Conservation (phyloP, 2,797 vertebrate species). For the Clarias platycephalus region DNA sequence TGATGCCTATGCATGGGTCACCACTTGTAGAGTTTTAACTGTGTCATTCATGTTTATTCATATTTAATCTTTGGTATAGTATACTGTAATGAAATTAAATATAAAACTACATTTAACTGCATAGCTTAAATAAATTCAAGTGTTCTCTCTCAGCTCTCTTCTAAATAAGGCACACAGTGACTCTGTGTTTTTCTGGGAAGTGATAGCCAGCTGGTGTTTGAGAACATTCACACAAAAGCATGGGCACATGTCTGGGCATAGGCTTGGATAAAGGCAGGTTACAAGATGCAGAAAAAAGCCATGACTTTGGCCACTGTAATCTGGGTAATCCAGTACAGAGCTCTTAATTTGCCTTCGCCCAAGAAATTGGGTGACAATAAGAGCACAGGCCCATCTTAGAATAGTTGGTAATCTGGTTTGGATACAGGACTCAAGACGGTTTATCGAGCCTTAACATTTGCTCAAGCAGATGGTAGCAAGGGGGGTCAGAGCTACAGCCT, state of each 20-base stretch:
- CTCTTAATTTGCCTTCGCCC: constrained; percentile 80
- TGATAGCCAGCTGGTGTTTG: constrained; percentile 36
- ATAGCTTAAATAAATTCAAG: constrained; percentile 3
- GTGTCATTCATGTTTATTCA: not conserved
- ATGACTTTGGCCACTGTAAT: constrained; percentile 74
- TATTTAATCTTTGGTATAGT: not conserved
- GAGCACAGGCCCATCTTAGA: constrained; percentile 71
- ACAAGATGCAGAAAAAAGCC: constrained; percentile 64
- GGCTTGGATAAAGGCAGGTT: constrained; percentile 59
- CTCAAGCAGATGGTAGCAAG: constrained; percentile 79
- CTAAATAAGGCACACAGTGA: constrained; percentile 18
- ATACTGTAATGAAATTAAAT: not conserved
- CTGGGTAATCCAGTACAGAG: constrained; percentile 74
- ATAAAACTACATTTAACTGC: not conserved
- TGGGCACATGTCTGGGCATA: constrained; percentile 58
- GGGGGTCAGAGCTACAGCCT: constrained; percentile 60
- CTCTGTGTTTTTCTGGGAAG: constrained; percentile 36
- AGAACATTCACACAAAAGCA: constrained; percentile 41
- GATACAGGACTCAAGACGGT: constrained; percentile 79
- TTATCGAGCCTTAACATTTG: constrained; percentile 81
- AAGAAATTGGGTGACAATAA: constrained; percentile 76
- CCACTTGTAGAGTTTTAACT: not conserved
- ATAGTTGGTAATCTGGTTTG: constrained; percentile 82
- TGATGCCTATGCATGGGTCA: not conserved
- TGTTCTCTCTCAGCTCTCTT: not conserved